A percentile compares a stretch with the other conserved stretches of the same genome.
phyloP scores from a whole-genome alignment of 2,888 invertebrate species.

The Drosophila meridionalis region DNA sequence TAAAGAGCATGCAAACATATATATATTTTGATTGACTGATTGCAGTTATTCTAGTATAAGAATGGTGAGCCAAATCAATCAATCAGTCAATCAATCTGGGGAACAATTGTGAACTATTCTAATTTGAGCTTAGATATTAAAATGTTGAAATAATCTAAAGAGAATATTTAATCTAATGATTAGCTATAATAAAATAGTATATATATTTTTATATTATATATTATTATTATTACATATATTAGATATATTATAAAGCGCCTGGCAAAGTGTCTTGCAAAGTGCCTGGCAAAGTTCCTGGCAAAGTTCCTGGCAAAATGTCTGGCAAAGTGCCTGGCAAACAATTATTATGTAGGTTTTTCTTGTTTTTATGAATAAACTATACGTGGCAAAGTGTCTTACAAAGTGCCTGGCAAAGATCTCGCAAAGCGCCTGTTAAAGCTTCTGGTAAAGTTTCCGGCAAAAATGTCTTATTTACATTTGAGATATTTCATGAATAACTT shows the following conservation, averaged over 20 bases:
- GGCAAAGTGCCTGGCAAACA: not conserved
- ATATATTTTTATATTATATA: no score
- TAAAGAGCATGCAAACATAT: not conserved
- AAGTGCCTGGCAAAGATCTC: no score
- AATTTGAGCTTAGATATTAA: not conserved
- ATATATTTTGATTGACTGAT: not conserved
- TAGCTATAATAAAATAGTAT: not conserved
- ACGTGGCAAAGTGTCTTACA: no score
- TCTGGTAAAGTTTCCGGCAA: no score
- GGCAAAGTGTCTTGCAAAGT: not conserved
- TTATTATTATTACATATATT: no score
- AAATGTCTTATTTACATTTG: no score
- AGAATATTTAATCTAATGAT: no score
- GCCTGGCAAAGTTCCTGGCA: no score
- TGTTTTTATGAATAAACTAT: not conserved
- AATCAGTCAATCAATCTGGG: not conserved
- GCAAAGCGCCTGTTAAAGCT: no score
- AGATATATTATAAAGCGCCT: not conserved
- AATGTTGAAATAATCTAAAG: not conserved
- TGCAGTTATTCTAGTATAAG: not conserved
- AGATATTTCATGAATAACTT: no score
- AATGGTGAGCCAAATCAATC: not conserved
- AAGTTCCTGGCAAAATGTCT: not conserved
- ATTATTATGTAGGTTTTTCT: not conserved
- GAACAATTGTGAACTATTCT: not conserved